Evolutionary conservation across 2,888 invertebrate genomes (phyloP).

Genomic region (Melanostoma mellinum): DNA sequence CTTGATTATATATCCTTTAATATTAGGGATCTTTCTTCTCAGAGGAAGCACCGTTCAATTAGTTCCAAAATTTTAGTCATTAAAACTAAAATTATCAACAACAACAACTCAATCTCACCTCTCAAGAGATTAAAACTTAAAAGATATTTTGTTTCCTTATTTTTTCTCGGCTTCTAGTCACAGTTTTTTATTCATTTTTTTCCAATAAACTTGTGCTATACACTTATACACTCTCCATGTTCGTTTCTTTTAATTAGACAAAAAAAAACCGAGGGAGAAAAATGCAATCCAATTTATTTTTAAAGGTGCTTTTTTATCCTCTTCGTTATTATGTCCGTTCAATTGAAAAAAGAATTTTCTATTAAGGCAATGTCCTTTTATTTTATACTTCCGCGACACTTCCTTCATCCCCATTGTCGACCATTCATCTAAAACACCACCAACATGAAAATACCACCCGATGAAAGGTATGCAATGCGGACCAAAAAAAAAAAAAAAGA

Average conservation of each 20-base stretch:
- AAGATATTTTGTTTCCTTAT: too few relatives aligned
- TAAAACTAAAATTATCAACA: too few relatives aligned
- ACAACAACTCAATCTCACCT: too few relatives aligned
- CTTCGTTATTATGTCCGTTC: constrained; percentile 12
- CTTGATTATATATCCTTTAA: too few relatives aligned
- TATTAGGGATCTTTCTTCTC: too few relatives aligned
- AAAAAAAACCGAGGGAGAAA: neutral
- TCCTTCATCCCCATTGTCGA: neutral
- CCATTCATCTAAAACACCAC: constrained; percentile 13
- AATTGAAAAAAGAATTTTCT: constrained; percentile 57
- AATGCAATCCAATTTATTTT: constrained; percentile 60
- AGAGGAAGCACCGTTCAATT: too few relatives aligned
- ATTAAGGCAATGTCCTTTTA: constrained; percentile 63
- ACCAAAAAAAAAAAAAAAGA: neutral
- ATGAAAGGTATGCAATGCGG: constrained; percentile 15
- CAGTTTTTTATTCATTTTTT: too few relatives aligned
- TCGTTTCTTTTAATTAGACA: constrained; percentile 6
- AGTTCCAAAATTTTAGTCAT: too few relatives aligned
- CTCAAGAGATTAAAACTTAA: too few relatives aligned
- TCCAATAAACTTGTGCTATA: neutral
- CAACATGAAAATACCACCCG: constrained; percentile 43
- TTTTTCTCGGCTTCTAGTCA: too few relatives aligned
- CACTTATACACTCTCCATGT: neutral
- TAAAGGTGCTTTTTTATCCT: constrained; percentile 14
- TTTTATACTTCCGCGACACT: constrained; percentile 38